phyloP scores from a whole-genome alignment of 2,113 vertebrate genomes.

The Columbina picui region DNA sequence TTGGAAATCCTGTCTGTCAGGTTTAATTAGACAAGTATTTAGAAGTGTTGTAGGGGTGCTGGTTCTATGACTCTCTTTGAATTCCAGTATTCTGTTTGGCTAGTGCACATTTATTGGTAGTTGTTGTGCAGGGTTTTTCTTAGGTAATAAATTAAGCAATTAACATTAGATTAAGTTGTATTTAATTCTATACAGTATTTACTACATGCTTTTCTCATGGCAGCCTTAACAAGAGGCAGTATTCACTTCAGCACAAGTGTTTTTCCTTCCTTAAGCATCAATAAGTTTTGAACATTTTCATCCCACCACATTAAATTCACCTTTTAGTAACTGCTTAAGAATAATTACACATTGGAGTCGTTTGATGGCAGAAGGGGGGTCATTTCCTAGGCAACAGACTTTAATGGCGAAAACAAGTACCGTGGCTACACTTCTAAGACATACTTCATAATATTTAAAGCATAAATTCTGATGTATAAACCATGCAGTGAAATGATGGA shows the following conservation, averaged over 20 bases:
- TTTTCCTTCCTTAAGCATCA: background rate
- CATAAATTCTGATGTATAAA: background rate
- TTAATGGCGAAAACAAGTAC: background rate
- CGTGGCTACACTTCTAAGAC: background rate
- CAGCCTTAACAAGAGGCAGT: background rate
- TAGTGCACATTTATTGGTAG: background rate
- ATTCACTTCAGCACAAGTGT: background rate
- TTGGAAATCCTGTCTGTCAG: background rate
- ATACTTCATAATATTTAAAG: conserved; percentile 8
- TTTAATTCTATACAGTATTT: background rate
- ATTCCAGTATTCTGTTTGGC: background rate
- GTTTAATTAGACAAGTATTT: background rate
- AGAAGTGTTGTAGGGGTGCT: background rate
- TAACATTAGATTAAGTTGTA: background rate
- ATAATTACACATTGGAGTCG: background rate
- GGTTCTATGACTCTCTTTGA: background rate
- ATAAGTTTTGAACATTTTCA: background rate
- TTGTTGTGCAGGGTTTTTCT: background rate
- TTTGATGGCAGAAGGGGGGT: conserved; percentile 1
- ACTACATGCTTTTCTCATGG: background rate
- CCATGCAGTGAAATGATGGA: background rate
- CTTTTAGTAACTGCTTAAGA: conserved; percentile 17
- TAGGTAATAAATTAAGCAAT: background rate
- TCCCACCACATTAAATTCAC: conserved; percentile 10
- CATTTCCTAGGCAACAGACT: conserved; percentile 65